Evolutionary conservation across 1,140 invertebrate species (phyloP), one percentile per base, ranked within the genome.

Genomic region (Trialeurodes vaporariorum): DNA sequence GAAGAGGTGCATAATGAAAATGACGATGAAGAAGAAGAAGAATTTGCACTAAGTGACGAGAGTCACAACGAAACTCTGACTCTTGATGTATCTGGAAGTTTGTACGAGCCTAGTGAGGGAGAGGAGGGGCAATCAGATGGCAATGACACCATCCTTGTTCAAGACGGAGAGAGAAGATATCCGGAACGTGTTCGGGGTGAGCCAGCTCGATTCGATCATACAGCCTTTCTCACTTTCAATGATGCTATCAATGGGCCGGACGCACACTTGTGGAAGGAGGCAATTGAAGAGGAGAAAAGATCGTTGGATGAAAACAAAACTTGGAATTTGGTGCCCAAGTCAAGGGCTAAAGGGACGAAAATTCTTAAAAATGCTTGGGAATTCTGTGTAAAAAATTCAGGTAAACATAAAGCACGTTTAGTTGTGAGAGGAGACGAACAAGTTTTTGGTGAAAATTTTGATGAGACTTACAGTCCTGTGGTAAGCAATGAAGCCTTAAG

Each of bases 381-480:
- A 1, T 72, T 63, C 40, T 65, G 27, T 67, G 70, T 63, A 49
- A 73, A 71, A 63, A 0, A 26, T 21, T 67, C 68, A 2, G 62
- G 59, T 17, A 71, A 61, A 49, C 70, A 62, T 27, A 70, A 72
- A 59, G 71, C 71, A 11, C 65, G 71, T 61, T 25, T 74, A 64
- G 72, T 73, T 13, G 68, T 67, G 1, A 68, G 64, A 65, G 70
- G 70, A 0, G 69, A 69, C 66, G 25, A 68, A 59, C 71, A 74
- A 70, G 63, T 65, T 24, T 65, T 70, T 64, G 76, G 76, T 61
- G 67, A 72, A 49, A 76, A 79, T 70, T 80, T 76, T 70, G 59
- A 71, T 22, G 74, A 78, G 63, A 76, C 72, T 21, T 79, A 76
- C 72, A 72, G 75, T 13, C 76, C 75, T 61, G 74, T 77, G 0